Conservation (phyloP, 2,797 vertebrate species). For the Novumbra hubbsi region DNA sequence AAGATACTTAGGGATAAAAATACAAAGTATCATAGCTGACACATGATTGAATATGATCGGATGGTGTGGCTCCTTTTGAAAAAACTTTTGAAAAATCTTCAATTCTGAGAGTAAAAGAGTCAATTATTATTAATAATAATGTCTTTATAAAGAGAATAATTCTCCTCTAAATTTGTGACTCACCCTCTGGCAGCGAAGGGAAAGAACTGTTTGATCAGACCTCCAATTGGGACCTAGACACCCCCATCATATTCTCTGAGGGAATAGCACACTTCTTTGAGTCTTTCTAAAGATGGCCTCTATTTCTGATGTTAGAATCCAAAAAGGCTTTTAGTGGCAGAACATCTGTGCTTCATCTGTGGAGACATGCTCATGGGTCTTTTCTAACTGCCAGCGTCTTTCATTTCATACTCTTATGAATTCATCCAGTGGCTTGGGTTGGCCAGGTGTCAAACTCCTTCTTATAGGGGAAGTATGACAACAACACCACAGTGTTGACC, state of each 20-base stretch:
- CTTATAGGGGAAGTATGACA: constrained; percentile 41
- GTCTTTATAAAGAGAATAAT: constrained; percentile 52
- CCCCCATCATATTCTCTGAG: constrained; percentile 45
- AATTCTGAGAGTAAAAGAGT: constrained; percentile 32
- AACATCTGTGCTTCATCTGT: constrained; percentile 73
- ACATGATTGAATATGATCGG: not conserved
- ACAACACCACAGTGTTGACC: constrained; percentile 39
- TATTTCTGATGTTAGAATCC: constrained; percentile 62
- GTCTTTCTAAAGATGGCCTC: constrained; percentile 43
- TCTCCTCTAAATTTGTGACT: constrained; percentile 59
- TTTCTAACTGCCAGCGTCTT: constrained; percentile 53
- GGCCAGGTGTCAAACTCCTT: constrained; percentile 57
- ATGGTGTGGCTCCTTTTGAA: constrained; percentile 24
- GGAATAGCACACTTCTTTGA: constrained; percentile 46
- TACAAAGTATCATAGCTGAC: not conserved
- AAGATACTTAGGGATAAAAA: not conserved
- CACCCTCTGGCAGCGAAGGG: constrained; percentile 45
- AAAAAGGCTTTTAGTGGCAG: constrained; percentile 56
- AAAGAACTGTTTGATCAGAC: constrained; percentile 41
- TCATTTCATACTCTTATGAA: constrained; percentile 55
- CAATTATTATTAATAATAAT: constrained; percentile 22
- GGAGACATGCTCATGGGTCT: constrained; percentile 52
- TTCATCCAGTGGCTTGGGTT: constrained; percentile 60
- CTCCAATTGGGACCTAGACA: constrained; percentile 58
- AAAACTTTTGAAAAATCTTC: constrained; percentile 44